Conservation (phyloP, 2,113 vertebrate species). For the Aphyosemion australe region DNA sequence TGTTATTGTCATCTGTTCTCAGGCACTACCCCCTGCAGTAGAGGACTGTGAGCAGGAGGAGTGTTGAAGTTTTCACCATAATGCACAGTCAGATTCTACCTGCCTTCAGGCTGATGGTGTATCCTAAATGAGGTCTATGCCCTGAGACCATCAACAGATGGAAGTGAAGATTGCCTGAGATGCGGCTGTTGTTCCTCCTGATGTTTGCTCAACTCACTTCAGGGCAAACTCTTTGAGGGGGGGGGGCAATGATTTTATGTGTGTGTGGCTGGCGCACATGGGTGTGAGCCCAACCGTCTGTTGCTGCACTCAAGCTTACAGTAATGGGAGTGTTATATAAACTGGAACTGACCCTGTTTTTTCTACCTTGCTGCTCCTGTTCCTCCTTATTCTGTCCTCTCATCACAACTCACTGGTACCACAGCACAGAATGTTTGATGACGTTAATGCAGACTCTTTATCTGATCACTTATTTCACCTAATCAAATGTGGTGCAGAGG, state of each 20-base stretch:
- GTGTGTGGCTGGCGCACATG: conserved; percentile 24
- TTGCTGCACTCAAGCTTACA: conserved; percentile 48
- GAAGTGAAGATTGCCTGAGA: conserved; percentile 38
- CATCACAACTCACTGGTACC: conserved; percentile 38
- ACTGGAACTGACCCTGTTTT: conserved; percentile 67
- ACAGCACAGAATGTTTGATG: conserved; percentile 42
- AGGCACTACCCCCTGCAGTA: conserved; percentile 30
- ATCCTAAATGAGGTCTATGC: conserved; percentile 18
- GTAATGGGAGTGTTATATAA: conserved; percentile 59
- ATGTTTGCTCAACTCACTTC: conserved; percentile 40
- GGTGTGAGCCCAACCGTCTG: conserved; percentile 48
- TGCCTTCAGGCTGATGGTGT: conserved; percentile 31
- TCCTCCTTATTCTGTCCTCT: conserved; percentile 45
- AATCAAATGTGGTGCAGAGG: neutral
- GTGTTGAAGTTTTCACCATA: conserved; percentile 3
- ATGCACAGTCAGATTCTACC: conserved; percentile 36
- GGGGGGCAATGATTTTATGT: conserved; percentile 20
- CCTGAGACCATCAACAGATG: conserved; percentile 55
- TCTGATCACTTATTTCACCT: conserved; percentile 14
- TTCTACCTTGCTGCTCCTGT: conserved; percentile 36
- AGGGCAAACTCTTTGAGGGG: conserved; percentile 36
- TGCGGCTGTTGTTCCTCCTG: conserved; percentile 23
- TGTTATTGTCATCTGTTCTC: conserved; percentile 21
- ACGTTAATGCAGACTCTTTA: conserved; percentile 27
- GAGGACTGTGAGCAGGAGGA: neutral